These are phyloP conservation scores for Vimba vimba DNA, from an alignment of 2,113 vertebrate species.

Conservation along the genomic window DNA sequence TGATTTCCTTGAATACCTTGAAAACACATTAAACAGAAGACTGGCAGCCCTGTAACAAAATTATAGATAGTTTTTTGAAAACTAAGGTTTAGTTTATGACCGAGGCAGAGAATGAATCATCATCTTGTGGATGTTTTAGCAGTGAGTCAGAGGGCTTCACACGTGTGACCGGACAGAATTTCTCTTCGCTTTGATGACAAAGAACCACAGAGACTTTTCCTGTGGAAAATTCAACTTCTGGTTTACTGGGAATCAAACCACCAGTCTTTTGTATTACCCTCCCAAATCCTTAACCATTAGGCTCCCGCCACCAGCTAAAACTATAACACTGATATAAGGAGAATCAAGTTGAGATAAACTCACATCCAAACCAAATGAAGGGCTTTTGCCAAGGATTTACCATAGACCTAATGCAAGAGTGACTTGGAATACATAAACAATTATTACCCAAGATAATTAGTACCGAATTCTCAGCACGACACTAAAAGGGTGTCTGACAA, in stretches of 20 bases:
- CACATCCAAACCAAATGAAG: background rate
- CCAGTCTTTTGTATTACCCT: background rate
- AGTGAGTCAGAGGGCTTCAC: slow-evolving; percentile 32
- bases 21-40: background rate
- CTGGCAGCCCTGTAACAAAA: background rate
- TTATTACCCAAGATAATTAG: background rate
- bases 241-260: background rate
- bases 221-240: background rate
- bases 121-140: background rate
- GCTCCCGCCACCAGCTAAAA: background rate
- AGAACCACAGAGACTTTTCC: background rate
- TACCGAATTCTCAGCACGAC: background rate
- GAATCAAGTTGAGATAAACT: background rate
- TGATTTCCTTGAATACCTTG: background rate
- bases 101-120: background rate
- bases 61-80: background rate
- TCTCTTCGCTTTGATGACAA: slow-evolving; percentile 4
- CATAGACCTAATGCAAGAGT: background rate
- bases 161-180: background rate
- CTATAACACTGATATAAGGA: background rate
- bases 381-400: background rate
- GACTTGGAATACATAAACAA: background rate
- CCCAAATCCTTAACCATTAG: background rate
- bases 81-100: background rate
- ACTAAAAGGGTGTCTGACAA: background rate